phyloP scores from a whole-genome alignment of 2,797 vertebrate genomes.

The Tarsius wallacei region DNA sequence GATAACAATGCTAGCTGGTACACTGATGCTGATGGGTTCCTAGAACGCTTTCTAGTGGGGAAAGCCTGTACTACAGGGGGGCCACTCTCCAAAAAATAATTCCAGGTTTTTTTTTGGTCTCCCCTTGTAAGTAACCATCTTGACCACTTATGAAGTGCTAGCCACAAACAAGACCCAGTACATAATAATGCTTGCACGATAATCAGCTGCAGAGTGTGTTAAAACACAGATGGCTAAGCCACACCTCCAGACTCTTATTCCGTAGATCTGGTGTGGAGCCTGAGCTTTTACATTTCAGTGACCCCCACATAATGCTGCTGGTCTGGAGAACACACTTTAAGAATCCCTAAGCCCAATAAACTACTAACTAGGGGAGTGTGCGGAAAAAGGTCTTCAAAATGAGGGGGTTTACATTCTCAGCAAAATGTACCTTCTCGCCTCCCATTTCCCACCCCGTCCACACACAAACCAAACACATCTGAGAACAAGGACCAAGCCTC shows the following conservation, averaged over 20 bases:
- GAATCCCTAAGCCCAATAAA: background rate
- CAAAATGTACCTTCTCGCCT: background rate
- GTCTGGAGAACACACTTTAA: background rate
- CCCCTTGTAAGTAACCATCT: background rate
- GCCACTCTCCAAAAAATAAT: too few relatives aligned
- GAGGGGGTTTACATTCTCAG: background rate
- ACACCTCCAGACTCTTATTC: background rate
- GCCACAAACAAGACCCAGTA: background rate
- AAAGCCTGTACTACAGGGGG: too few relatives aligned
- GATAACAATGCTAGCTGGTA: too few relatives aligned
- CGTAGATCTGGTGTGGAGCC: background rate
- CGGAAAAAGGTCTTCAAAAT: background rate
- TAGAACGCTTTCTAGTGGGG: too few relatives aligned
- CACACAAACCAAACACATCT: background rate
- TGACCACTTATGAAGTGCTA: constrained; percentile 14
- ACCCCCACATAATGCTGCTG: background rate
- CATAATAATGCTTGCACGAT: background rate
- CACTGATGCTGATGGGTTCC: too few relatives aligned
- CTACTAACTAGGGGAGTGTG: background rate
- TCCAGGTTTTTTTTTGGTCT: too few relatives aligned
- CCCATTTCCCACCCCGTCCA: too few relatives aligned
- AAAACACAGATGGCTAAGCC: background rate
- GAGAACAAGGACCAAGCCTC: background rate
- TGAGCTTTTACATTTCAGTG: background rate
- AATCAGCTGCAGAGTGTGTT: background rate